Evolutionary conservation across 2,888 invertebrate genomes (phyloP).

Genomic region (Ophioninae sp.): DNA sequence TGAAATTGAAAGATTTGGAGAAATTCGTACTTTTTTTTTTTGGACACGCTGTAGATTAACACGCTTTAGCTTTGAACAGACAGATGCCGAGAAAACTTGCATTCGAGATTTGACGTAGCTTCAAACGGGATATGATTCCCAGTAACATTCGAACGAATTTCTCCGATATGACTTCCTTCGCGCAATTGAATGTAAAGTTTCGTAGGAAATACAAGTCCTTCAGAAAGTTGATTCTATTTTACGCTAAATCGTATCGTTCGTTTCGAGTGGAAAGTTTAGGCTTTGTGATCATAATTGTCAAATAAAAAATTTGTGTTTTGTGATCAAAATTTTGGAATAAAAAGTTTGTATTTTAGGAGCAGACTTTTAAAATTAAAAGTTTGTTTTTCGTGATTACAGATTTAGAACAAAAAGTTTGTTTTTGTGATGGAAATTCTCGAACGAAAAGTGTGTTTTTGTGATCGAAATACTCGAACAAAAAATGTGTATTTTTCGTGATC

Average conservation of each 20-base stretch:
- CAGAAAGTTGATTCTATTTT: not conserved
- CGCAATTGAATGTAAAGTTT: not conserved
- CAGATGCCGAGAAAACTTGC: not conserved
- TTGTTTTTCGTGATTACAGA: no score
- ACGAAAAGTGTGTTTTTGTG: no score
- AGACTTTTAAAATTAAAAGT: no score
- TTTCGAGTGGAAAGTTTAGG: no score
- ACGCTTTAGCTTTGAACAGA: not conserved
- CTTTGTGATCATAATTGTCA: no score
- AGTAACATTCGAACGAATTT: not conserved
- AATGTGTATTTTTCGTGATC: no score
- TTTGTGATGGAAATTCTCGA: no score
- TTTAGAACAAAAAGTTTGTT: no score
- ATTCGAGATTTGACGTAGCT: not conserved
- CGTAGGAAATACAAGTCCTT: not conserved
- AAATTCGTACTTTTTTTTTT: not conserved
- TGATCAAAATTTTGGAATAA: no score
- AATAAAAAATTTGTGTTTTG: no score
- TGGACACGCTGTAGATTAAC: not conserved
- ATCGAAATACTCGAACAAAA: no score
- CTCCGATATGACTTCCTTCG: not conserved
- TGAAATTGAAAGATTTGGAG: not conserved
- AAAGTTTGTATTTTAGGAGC: no score
- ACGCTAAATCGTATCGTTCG: not conserved
- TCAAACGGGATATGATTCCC: not conserved